phyloP scores from a whole-genome alignment of 2,888 invertebrate genomes.

The Dryococelus australis region DNA sequence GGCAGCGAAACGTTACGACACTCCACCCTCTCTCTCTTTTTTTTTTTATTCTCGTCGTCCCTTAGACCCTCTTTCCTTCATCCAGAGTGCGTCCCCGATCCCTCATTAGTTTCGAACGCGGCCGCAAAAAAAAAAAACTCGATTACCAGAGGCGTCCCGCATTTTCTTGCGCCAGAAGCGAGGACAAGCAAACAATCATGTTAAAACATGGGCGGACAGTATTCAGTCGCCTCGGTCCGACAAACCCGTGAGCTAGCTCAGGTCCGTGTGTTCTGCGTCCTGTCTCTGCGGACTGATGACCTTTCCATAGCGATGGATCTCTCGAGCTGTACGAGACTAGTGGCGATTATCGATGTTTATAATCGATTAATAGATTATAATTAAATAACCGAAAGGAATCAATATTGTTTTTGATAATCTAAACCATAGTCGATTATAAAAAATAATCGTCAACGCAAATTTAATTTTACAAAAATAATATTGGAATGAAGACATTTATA shows the following conservation, averaged over 20 bases:
- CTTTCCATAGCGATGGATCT: too few species aligned
- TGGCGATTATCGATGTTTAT: too few species aligned
- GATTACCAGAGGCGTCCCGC: slow-evolving; percentile 7
- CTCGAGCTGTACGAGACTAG: too few species aligned
- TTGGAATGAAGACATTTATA: too few species aligned
- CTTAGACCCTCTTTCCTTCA: background rate
- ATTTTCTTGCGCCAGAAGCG: background rate
- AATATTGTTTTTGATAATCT: too few species aligned
- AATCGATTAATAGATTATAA: too few species aligned
- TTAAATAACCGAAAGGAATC: too few species aligned
- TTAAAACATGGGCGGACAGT: background rate
- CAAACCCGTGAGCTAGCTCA: background rate
- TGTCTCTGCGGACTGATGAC: too few species aligned
- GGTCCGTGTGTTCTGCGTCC: too few species aligned
- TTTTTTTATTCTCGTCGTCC: background rate
- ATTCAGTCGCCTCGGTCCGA: background rate
- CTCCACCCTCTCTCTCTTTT: background rate
- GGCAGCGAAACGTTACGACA: slow-evolving; percentile 16
- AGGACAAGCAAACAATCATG: background rate
- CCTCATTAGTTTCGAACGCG: background rate
- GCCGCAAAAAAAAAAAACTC: background rate
- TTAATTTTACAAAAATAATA: too few species aligned
- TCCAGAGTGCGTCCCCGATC: slow-evolving; percentile 16
- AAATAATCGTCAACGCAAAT: too few species aligned
- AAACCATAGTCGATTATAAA: too few species aligned